Base-by-base conservation (phyloP, 2,113 vertebrate genomes). In the Struthidea cinerea region DNA sequence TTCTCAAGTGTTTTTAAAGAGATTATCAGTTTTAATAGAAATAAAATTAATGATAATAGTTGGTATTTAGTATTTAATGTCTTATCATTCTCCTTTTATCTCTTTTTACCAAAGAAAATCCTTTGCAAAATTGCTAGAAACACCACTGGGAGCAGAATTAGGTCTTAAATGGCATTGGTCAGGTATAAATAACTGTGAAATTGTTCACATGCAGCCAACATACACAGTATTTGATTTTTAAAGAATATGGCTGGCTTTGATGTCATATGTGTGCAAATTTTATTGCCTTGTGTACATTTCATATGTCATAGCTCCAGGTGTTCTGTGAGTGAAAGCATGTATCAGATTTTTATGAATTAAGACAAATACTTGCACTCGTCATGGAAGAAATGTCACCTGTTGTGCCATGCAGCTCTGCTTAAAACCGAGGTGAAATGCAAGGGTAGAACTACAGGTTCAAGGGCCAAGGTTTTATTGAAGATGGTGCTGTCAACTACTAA, bases 171-270 rank as follows among this genome's bases (percentile, higher is more conserved):
- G 89, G 75, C 95, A 84, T 96, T 71, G 56, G 68, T 93, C 90
- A 68, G 85, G 78, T 95, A 65, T 87, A 92, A 94, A 94, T 94
- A 94, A 97, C 97, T 98, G 98, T 98, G 98, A 98, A 97, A 64
- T 70, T 75, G 87, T 98, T 97, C 97, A 94, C 92, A 96, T 93
- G 93, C 84, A 94, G 44, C 52, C 27, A 19, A 64, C 46, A 79
- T 74, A 84, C 57, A 68, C 33, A 89, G 77, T 84, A 93, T 95
- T 90, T 95, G 82, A 90, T 89, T 97, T 96, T 94, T 53, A 90
- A 84, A 83, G 52, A 78, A 56, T 46, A 57, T 94, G 80, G 21
- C 87, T 95, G 64, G 26, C 82, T 96, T 93, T 94, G 65, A 73
- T 63, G 96, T 97, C 44, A 64, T 94, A 52, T 91, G 67, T 95